Base-by-base conservation (phyloP, 2,113 vertebrate genomes). In the Vidua macroura region DNA sequence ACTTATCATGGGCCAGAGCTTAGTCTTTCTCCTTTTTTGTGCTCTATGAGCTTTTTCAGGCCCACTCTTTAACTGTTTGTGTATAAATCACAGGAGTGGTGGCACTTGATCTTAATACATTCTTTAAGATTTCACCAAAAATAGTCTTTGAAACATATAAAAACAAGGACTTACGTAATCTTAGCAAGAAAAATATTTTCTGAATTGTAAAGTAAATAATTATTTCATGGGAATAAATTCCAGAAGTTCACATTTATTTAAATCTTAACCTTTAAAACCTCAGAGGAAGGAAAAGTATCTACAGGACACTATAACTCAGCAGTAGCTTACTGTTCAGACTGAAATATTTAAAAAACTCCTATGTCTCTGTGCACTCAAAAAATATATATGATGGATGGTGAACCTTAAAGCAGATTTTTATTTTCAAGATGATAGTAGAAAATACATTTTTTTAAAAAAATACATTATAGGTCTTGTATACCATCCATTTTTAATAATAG, bases 1-100 rank as follows among this genome's bases (percentile, higher is more conserved):
- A 0, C 16, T 43, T 10, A 3, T 39, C 1, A 0, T 6, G 6
- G 37, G 5, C 14, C 68, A 30, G 7, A 10, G 14, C 16, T 67
- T 59, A 41, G 24, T 12, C 2, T 87, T 13, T 63, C 49, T 7
- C 9, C 17, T 77, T 60, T 83, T 70, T 46, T 75, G 37, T 52
- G 10, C 5, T 76, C 1, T 20, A 9, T 14, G 21, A n/a, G 1
- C 39, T 82, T 74, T 23, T 37, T 5, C 27, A 59, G 51, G 13
- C 4, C 3, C 12, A 8, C 2, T 58, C 8, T 33, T 75, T 10
- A 79, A 19, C 31, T 30, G 3, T 37, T 63, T 55, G 10, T 44
- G 3, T 70, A 19, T 33, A 74, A 92, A 74, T 46, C 19, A 22
- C 3, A 1, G 72, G 23, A 86, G 27, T 37, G 30, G 4, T 55